These are phyloP conservation scores for Choristoneura rosaceana DNA, from an alignment of 2,888 invertebrate species.

Conservation along the genomic window DNA sequence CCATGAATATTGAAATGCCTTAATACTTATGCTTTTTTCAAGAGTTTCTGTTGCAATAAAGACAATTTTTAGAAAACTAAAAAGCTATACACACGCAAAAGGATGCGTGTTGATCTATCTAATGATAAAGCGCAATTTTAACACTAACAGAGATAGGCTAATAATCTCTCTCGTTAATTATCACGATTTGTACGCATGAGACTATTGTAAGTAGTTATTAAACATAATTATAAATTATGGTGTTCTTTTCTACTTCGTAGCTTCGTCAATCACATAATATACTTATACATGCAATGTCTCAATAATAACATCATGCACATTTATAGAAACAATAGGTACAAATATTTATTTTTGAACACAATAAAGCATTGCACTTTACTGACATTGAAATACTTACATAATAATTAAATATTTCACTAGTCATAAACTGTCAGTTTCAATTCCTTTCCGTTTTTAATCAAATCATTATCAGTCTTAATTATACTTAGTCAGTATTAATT, in stretches of 20 bases:
- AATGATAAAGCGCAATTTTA: conserved; percentile 38
- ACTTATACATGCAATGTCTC: no score
- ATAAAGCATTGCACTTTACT: no score
- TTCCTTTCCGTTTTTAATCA: not conserved
- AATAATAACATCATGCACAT: not conserved
- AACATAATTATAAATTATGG: conserved; percentile 12
- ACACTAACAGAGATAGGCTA: conserved; percentile 23
- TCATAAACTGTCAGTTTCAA: not conserved
- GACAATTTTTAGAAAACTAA: conserved; percentile 29
- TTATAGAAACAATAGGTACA: no score
- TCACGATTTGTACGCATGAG: conserved; percentile 27
- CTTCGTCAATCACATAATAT: not conserved
- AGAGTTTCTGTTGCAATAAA: not conserved
- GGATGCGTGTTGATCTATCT: conserved; percentile 29
- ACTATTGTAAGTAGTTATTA: conserved; percentile 19
- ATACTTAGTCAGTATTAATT: no score
- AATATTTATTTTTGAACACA: no score
- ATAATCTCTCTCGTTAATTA: conserved; percentile 36
- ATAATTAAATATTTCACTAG: no score
- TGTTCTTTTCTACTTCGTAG: not conserved
- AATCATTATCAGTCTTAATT: not conserved
- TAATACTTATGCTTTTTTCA: not conserved
- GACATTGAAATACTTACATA: no score
- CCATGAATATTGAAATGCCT: no score
- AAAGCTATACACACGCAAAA: no score